Conservation (phyloP, 1,140 invertebrate genomes). For the Calephelis nemesis region DNA sequence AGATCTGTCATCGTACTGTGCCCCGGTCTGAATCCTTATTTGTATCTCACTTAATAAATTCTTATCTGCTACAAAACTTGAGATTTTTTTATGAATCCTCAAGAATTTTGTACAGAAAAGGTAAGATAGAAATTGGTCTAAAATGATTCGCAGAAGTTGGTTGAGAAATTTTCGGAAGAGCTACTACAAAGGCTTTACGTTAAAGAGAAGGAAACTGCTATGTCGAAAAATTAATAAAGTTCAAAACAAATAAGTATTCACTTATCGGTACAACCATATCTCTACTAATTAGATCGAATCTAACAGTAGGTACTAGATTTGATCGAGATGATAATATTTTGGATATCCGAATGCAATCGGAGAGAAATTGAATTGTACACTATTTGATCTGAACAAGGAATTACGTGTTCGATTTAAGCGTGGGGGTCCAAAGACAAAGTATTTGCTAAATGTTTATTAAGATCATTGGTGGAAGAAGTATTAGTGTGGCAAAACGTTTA, state of each 20-base stretch:
- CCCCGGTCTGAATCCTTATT: background rate
- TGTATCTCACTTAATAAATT: background rate
- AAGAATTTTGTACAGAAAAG: background rate
- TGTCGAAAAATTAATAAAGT: background rate
- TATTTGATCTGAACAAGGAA: too few relatives aligned
- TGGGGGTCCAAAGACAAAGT: background rate
- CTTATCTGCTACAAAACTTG: background rate
- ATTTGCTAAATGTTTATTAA: background rate
- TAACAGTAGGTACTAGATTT: background rate
- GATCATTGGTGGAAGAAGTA: background rate
- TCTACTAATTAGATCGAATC: background rate
- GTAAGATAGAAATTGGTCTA: background rate
- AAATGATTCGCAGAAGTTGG: background rate
- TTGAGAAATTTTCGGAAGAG: background rate
- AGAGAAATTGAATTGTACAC: too few relatives aligned
- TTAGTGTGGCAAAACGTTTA: too few relatives aligned
- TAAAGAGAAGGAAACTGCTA: background rate
- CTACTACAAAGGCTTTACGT: background rate
- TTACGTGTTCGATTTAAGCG: too few relatives aligned
- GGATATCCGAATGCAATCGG: too few relatives aligned
- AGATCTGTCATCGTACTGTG: background rate
- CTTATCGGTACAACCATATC: background rate
- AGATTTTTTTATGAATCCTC: background rate
- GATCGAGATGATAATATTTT: background rate
- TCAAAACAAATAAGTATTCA: background rate